A percentile compares a stretch with the other conserved stretches of the same genome.
Conservation (phyloP, 2,888 invertebrate genomes). For the Crematogaster levior region DNA sequence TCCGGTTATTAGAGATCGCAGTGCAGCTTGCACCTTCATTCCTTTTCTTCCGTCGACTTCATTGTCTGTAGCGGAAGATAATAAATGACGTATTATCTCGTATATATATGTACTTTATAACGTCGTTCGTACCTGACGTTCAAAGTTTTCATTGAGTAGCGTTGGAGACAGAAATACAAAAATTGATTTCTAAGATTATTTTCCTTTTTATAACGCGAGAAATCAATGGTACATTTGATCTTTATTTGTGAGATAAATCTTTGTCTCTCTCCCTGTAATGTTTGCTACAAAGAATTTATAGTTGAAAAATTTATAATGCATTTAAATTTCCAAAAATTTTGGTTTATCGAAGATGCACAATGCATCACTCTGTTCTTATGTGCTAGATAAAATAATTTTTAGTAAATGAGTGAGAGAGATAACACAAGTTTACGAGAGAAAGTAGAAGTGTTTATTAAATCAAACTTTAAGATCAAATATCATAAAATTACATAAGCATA, state of each 20-base stretch:
- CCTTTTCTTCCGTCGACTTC: conserved; percentile 4
- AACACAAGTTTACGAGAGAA: background rate
- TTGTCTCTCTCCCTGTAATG: no score
- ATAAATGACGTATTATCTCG: conserved; percentile 44
- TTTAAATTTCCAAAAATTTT: background rate
- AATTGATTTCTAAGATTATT: background rate
- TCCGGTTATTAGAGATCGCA: conserved; percentile 48
- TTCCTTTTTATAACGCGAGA: background rate
- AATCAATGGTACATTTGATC: background rate
- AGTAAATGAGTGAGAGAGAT: background rate
- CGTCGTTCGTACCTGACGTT: background rate
- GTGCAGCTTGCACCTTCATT: conserved; percentile 10
- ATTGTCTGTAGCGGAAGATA: conserved; percentile 37
- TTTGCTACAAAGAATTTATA: background rate
- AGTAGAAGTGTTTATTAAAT: background rate
- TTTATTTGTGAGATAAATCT: background rate
- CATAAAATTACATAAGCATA: background rate
- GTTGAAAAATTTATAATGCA: background rate
- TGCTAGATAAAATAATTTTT: background rate
- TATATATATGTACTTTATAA: conserved; percentile 44
- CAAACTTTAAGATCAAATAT: background rate
- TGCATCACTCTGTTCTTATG: background rate
- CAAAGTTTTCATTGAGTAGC: conserved; percentile 21
- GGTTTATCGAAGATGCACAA: background rate
- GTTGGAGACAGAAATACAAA: background rate